A percentile compares a stretch with the other conserved stretches of the same genome.
These are phyloP conservation scores for Ptiloglossa arizonensis DNA, from an alignment of 1,140 invertebrate genomes.

Conservation along the genomic window DNA sequence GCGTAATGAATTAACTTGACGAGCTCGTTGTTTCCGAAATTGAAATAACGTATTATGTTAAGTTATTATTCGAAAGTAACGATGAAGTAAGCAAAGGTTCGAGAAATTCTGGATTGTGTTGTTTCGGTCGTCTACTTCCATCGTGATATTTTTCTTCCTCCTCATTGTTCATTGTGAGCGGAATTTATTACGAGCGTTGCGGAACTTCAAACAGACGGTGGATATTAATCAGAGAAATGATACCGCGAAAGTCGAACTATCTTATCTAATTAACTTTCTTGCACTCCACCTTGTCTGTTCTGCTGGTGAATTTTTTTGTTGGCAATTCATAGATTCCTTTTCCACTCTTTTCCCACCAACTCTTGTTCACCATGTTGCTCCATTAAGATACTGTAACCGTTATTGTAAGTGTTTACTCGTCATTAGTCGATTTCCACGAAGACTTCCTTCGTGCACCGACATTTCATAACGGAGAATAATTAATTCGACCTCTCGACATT, in stretches of 20 bases:
- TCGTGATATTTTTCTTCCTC: background rate
- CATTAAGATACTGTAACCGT: too few relatives aligned
- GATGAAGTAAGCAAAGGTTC: constrained; percentile 12
- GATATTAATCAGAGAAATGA: too few relatives aligned
- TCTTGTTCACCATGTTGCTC: background rate
- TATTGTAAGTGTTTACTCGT: too few relatives aligned
- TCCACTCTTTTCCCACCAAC: background rate
- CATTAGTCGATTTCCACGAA: too few relatives aligned
- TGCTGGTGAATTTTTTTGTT: too few relatives aligned
- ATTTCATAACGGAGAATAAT: too few relatives aligned
- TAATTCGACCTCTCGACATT: too few relatives aligned
- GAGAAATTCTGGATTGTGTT: constrained; percentile 28
- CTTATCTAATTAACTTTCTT: background rate
- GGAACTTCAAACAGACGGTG: background rate
- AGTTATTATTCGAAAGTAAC: constrained; percentile 31
- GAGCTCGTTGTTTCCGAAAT: constrained; percentile 23
- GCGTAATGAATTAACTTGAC: constrained; percentile 2
- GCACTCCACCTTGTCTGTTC: too few relatives aligned
- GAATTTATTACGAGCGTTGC: background rate
- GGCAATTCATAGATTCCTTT: background rate
- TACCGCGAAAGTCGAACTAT: background rate
- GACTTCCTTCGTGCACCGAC: too few relatives aligned
- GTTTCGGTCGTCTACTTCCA: background rate
- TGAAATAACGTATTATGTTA: constrained; percentile 35
- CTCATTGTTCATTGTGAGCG: background rate